These are phyloP conservation scores for Chaetorhynchus papuensis DNA, from an alignment of 2,113 vertebrate species.

Conservation along the genomic window DNA sequence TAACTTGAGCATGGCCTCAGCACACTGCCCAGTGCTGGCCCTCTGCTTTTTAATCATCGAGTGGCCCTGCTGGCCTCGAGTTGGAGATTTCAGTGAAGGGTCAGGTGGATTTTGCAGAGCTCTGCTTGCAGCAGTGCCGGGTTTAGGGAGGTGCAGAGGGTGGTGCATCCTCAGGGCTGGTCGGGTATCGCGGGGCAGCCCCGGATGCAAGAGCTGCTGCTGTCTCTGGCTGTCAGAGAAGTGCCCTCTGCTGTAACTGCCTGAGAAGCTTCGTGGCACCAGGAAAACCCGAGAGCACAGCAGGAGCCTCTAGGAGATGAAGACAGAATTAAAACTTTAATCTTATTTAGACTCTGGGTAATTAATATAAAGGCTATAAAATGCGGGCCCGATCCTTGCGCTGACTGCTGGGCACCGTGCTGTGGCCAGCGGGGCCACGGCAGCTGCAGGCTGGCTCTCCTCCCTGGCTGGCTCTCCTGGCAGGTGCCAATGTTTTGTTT, in stretches of 20 bases:
- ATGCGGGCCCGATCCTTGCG: background rate
- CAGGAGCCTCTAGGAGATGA: constrained; percentile 17
- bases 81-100: background rate
- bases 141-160: background rate
- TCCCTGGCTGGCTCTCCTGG: background rate
- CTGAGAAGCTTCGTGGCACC: constrained; percentile 1
- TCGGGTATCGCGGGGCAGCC: rapidly evolving
- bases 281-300: constrained; percentile 11
- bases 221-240: background rate
- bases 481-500: background rate
- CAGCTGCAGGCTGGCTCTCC: background rate
- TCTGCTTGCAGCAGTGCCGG: background rate
- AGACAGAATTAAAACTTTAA: constrained; percentile 49
- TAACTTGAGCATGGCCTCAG: rapidly evolving
- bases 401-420: background rate
- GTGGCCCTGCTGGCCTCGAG: rapidly evolving
- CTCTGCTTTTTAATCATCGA: rapidly evolving
- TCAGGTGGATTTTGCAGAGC: background rate
- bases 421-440: rapidly evolving
- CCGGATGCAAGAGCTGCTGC: background rate
- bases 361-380: constrained; percentile 44
- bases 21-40: background rate
- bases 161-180: rapidly evolving
- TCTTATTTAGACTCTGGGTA: constrained; percentile 35
- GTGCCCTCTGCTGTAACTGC: constrained; percentile 44